Base-by-base conservation (phyloP, 2,888 invertebrate genomes). In the Omphaloscelis lunosa region DNA sequence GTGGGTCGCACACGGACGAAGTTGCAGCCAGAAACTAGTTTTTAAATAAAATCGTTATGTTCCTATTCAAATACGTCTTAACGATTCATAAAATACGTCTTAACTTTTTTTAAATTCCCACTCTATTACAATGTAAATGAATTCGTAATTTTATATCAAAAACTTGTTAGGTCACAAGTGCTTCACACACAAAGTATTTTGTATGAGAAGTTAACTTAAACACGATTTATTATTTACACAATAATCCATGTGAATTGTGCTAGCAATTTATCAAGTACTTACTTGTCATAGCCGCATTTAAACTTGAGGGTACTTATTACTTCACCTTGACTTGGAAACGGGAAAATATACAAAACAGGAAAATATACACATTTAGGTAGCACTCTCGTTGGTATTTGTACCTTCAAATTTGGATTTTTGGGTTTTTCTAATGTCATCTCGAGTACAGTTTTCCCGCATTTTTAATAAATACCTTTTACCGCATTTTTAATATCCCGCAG, bases 221-320 rank as follows among this genome's bases (percentile, higher is more conserved):
- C 48, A 83, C 34, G 11, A 82, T 70, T 56, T 70, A 61, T 45
- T 83, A 71, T 80, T 80, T 83, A 71, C 83, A 56, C 67, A 71
- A 65, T 70, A 56, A 66, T 80, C 23, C 59, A 66, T 27, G 23
- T 53, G n/a, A 66, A 66, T 70, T 65, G 39, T 70, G 58, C 27
- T 48, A 27, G 48, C 59, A 53, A 68, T 0, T 51, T 58, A 23
- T 51, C 23, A 79, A 65, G 78, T 27, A 27, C 51, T 9, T 63
- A 41, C 59, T 68, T 48, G 9, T 39, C 71, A 56, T 48, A 53
- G 56, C 39, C 23, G 65, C 63, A 39, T 75, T 79, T 39, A n/a
- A 61, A 66, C 45, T 61, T 41, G 29, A 59, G 68, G 27, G 61
- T 68, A 59, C 71, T 51, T 79, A 45, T 65, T 29, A 58, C 41